Conservation (phyloP, 2,888 invertebrate species). For the Andrena dorsata region DNA sequence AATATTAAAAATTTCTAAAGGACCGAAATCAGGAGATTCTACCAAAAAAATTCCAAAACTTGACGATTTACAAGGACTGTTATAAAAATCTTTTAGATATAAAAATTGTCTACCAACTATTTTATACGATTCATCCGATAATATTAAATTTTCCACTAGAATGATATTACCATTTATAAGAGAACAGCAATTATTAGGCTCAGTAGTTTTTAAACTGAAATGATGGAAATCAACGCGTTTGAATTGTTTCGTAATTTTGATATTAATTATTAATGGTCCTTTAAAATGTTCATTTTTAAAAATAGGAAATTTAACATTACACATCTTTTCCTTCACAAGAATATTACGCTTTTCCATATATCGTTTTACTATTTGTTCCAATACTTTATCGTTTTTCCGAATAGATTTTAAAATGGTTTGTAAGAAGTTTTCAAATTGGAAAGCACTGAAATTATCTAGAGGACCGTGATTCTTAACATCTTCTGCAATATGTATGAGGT, state of each 20-base stretch:
- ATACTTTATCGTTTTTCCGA: no score
- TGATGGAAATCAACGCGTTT: not conserved
- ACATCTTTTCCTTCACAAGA: no score
- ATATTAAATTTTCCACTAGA: not conserved
- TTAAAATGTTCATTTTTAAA: no score
- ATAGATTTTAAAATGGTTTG: not conserved
- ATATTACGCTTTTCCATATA: not conserved
- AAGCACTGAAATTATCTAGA: conserved; percentile 2
- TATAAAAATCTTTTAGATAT: not conserved
- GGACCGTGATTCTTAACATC: not conserved
- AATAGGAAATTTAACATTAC: no score
- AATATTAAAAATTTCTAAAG: conserved; percentile 1
- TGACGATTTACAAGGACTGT: not conserved
- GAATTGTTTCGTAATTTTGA: not conserved
- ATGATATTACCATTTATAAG: not conserved
- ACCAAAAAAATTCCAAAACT: not conserved
- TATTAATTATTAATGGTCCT: no score
- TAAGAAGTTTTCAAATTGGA: not conserved
- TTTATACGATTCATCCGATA: not conserved
- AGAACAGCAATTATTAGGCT: not conserved
- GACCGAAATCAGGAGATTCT: not conserved
- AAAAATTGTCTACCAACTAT: not conserved
- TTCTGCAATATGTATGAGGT: not conserved
- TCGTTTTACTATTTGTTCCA: no score
- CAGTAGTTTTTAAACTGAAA: not conserved